Percentiles rank a stretch among this genome's conserved stretches.
Evolutionary conservation across 2,797 vertebrate genomes (phyloP).

Genomic region (Sebastes nivosus): DNA sequence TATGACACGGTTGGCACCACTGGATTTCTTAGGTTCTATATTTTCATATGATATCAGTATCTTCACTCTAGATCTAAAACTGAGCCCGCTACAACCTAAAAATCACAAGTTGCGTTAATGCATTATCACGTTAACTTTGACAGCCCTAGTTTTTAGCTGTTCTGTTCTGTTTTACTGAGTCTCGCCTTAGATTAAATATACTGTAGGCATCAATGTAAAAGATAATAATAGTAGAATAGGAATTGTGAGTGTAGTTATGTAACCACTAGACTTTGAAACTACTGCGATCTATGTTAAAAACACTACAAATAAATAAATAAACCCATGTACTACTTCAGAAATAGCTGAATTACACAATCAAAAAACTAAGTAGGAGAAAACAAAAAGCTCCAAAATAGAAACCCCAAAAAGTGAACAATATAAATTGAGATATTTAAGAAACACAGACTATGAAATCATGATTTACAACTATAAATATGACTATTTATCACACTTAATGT

Average conservation of each 20-base stretch:
- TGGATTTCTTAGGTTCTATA: no score
- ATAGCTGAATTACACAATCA: conserved; percentile 12
- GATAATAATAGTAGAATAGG: neutral
- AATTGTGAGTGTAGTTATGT: neutral
- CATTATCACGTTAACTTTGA: no score
- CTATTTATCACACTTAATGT: conserved; percentile 54
- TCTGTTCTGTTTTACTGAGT: neutral
- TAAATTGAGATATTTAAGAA: conserved; percentile 37
- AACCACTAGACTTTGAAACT: conserved; percentile 3
- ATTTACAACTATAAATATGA: conserved; percentile 48
- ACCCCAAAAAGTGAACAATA: conserved; percentile 1
- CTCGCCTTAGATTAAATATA: neutral
- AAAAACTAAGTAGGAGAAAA: conserved; percentile 1
- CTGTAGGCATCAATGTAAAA: neutral
- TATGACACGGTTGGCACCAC: accelerated
- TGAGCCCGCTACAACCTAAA: no score
- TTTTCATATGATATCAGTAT: accelerated
- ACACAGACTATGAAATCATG: conserved; percentile 25
- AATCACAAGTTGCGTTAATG: no score
- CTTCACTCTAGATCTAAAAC: no score
- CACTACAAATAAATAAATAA: neutral
- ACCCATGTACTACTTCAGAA: neutral
- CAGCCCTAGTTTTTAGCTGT: neutral
- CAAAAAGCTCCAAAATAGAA: neutral
- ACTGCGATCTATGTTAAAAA: conserved; percentile 1